A percentile compares a stretch with the other conserved stretches of the same genome.
Conservation (phyloP, 92 coral and sea anemone genomes). For the Porites evermanni region DNA sequence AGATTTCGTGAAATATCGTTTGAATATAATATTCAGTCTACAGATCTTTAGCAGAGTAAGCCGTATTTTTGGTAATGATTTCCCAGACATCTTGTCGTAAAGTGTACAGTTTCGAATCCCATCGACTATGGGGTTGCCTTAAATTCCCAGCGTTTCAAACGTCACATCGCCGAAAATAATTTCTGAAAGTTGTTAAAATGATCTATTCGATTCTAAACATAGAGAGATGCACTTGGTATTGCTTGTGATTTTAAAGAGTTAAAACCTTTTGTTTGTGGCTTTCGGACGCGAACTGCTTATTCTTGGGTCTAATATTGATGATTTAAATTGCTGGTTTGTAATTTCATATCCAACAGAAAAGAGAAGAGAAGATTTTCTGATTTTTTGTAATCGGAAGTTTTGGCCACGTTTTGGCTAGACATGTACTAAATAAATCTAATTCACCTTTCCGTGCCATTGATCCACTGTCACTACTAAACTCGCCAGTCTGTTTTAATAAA, state of each 20-base stretch:
- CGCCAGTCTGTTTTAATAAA: not conserved
- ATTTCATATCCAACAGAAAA: constrained; percentile 36
- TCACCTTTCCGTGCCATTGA: not conserved
- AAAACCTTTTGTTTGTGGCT: constrained; percentile 42
- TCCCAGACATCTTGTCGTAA: not conserved
- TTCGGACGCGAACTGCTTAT: constrained; percentile 25
- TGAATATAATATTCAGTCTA: not conserved
- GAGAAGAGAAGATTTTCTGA: constrained; percentile 24
- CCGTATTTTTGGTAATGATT: not conserved
- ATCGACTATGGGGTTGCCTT: constrained; percentile 20
- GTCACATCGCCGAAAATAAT: constrained; percentile 50
- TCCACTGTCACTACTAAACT: not conserved
- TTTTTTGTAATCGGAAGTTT: constrained; percentile 15
- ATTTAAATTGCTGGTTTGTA: constrained; percentile 22
- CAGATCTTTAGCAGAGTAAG: not conserved
- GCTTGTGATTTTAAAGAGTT: constrained; percentile 36
- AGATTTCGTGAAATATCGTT: not conserved
- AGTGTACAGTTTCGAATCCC: constrained; percentile 39
- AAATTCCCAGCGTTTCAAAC: constrained; percentile 10
- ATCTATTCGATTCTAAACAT: constrained; percentile 31
- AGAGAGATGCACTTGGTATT: constrained; percentile 19
- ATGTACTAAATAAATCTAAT: not conserved
- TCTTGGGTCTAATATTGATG: constrained; percentile 40
- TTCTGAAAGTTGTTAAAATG: constrained; percentile 19
- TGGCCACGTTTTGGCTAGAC: not conserved